A percentile compares a stretch with the other conserved stretches of the same genome.
phyloP scores from a whole-genome alignment of 2,888 invertebrate species.

The Iselma pallidipennis region DNA sequence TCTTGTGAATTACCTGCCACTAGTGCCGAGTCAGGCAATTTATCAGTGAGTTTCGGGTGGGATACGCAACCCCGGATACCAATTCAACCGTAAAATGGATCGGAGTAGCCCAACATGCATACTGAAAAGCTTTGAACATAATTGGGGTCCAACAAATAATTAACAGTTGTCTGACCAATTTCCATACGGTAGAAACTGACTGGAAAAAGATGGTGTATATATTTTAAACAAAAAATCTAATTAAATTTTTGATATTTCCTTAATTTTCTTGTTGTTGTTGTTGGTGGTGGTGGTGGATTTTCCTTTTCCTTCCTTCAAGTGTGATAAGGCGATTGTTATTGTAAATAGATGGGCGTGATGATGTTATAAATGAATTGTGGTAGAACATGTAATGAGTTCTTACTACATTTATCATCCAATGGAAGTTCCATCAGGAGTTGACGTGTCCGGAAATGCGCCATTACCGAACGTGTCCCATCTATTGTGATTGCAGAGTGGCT shows the following conservation, averaged over 20 bases:
- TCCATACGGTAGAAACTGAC: background rate
- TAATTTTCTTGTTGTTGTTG: no score
- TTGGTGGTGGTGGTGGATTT: no score
- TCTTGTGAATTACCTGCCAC: slow-evolving; percentile 64
- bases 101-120: slow-evolving; percentile 44
- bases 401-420: slow-evolving; percentile 53
- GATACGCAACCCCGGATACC: slow-evolving; percentile 46
- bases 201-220: no score
- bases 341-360: no score
- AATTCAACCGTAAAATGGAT: slow-evolving; percentile 52
- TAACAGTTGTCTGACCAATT: slow-evolving; percentile 10
- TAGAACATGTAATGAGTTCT: slow-evolving; percentile 47
- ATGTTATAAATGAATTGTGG: background rate
- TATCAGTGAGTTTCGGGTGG: slow-evolving; percentile 57
- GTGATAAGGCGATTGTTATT: no score
- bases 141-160: slow-evolving; percentile 20
- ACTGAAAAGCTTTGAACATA: slow-evolving; percentile 25
- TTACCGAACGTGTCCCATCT: slow-evolving; percentile 51
- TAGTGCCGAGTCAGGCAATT: slow-evolving; percentile 66
- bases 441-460: slow-evolving; percentile 54
- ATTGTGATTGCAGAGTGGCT: slow-evolving; percentile 42
- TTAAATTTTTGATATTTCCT: no score
- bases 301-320: no score
- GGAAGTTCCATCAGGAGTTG: slow-evolving; percentile 49
- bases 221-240: background rate